phyloP scores from a whole-genome alignment of 2,888 invertebrate genomes.

The Apodemia hepburni region DNA sequence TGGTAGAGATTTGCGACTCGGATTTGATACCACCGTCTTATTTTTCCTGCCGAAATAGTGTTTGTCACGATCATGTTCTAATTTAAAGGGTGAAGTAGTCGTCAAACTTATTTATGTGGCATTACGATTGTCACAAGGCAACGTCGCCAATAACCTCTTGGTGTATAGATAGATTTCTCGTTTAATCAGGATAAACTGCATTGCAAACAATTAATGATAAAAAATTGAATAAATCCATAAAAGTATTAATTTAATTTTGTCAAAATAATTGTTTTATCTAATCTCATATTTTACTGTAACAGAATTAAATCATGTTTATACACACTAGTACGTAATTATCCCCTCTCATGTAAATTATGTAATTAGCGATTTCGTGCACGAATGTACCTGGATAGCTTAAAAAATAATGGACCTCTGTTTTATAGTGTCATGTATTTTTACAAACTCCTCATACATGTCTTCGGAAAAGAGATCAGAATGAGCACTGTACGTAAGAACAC shows the following conservation, averaged over 20 bases:
- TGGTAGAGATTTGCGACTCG: not conserved
- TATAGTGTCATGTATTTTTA: constrained; percentile 7
- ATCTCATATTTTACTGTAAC: constrained; percentile 3
- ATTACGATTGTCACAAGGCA: too few relatives aligned
- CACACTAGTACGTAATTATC: not conserved
- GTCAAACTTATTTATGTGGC: too few relatives aligned
- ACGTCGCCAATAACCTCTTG: too few relatives aligned
- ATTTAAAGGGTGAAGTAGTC: too few relatives aligned
- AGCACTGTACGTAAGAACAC: constrained; percentile 15
- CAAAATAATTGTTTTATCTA: not conserved
- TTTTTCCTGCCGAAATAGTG: too few relatives aligned
- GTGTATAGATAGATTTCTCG: too few relatives aligned
- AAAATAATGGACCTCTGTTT: constrained; percentile 7
- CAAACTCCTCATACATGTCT: constrained; percentile 13
- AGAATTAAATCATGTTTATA: not conserved
- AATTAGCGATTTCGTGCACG: constrained; percentile 9
- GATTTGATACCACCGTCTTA: not conserved
- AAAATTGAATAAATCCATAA: too few relatives aligned
- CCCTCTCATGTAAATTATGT: not conserved
- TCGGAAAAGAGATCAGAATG: constrained; percentile 13
- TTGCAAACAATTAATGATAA: too few relatives aligned
- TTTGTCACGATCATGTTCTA: too few relatives aligned
- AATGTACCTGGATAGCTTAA: constrained; percentile 10
- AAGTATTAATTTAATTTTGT: too few relatives aligned
- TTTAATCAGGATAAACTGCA: too few relatives aligned